Evolutionary conservation across 2,113 vertebrate species (phyloP).

Genomic region (Colossoma macropomum): DNA sequence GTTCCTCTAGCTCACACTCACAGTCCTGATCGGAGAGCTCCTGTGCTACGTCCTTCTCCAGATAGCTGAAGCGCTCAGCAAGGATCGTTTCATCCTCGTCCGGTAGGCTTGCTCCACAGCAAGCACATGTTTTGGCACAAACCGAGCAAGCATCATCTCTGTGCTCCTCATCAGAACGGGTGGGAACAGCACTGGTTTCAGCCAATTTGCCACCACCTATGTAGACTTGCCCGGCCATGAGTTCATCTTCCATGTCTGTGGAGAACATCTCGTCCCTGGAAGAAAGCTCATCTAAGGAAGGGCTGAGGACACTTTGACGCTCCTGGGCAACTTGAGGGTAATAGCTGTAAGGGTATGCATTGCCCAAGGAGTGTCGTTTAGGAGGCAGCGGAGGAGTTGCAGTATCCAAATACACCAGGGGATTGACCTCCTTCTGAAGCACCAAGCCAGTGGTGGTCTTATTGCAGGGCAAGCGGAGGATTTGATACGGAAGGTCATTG

Average conservation of each 20-base stretch:
- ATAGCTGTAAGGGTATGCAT: slow-evolving; percentile 51
- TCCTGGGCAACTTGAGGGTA: slow-evolving; percentile 59
- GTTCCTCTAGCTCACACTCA: slow-evolving; percentile 31
- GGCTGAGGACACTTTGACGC: slow-evolving; percentile 64
- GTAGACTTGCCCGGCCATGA: slow-evolving; percentile 43
- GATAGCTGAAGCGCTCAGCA: slow-evolving; percentile 9
- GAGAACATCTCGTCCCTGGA: slow-evolving; percentile 67
- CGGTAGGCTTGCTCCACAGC: slow-evolving; percentile 58
- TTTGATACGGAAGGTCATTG: slow-evolving; percentile 57
- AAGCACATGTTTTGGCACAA: slow-evolving; percentile 49
- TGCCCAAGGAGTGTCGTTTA: slow-evolving; percentile 44
- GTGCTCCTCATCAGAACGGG: neutral
- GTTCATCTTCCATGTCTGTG: slow-evolving; percentile 63
- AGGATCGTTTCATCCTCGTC: slow-evolving; percentile 18
- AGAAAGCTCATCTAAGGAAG: slow-evolving; percentile 65
- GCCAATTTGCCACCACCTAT: slow-evolving; percentile 48
- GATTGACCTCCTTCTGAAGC: slow-evolving; percentile 49
- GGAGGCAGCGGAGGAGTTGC: slow-evolving; percentile 34
- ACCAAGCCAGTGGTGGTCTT: slow-evolving; percentile 46
- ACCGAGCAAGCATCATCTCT: slow-evolving; percentile 12
- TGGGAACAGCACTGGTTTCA: slow-evolving; percentile 6
- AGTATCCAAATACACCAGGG: slow-evolving; percentile 52
- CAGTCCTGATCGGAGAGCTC: slow-evolving; percentile 44
- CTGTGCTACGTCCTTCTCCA: neutral
- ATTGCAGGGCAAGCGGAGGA: slow-evolving; percentile 59